Percentiles rank a stretch among this genome's conserved stretches.
These are phyloP conservation scores for Nanorana parkeri DNA, from an alignment of 2,113 vertebrate species.

Conservation along the genomic window DNA sequence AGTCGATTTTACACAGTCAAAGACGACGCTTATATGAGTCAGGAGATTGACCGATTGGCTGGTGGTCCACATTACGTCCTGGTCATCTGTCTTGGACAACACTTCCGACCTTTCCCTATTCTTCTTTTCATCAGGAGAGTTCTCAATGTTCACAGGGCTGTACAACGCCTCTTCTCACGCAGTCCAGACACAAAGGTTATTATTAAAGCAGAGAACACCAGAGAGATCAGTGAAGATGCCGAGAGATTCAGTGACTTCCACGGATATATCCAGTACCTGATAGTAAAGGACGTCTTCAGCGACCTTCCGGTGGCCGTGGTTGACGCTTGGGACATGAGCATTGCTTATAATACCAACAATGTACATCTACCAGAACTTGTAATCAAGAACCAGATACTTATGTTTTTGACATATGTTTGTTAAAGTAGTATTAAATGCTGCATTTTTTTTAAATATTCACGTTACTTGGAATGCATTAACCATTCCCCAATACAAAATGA, in stretches of 20 bases:
- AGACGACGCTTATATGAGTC: constrained; percentile 54
- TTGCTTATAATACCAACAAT: constrained; percentile 1
- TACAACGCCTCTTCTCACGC: constrained; percentile 19
- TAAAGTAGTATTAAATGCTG: background rate
- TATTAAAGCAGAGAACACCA: constrained; percentile 46
- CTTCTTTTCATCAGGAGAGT: constrained; percentile 29
- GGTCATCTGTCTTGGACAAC: constrained; percentile 31
- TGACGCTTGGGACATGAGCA: constrained; percentile 55
- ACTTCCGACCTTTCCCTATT: constrained; percentile 50
- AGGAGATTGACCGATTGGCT: constrained; percentile 9
- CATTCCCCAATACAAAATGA: too few relatives aligned
- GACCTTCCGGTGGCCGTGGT: constrained; percentile 30
- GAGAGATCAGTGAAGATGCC: background rate
- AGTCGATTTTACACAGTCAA: constrained; percentile 20
- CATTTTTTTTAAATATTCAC: too few relatives aligned
- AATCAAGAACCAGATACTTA: background rate
- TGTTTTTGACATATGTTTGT: constrained; percentile 12
- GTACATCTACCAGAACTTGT: background rate
- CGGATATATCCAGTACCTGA: constrained; percentile 50
- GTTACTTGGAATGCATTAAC: too few relatives aligned
- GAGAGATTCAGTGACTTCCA: constrained; percentile 35
- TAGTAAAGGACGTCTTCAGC: constrained; percentile 30
- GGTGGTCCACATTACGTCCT: constrained; percentile 20
- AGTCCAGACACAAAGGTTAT: constrained; percentile 50
- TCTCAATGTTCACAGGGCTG: constrained; percentile 27